Conservation (phyloP, 2,113 vertebrate species). For the Dicerorhinus sumatrensis region DNA sequence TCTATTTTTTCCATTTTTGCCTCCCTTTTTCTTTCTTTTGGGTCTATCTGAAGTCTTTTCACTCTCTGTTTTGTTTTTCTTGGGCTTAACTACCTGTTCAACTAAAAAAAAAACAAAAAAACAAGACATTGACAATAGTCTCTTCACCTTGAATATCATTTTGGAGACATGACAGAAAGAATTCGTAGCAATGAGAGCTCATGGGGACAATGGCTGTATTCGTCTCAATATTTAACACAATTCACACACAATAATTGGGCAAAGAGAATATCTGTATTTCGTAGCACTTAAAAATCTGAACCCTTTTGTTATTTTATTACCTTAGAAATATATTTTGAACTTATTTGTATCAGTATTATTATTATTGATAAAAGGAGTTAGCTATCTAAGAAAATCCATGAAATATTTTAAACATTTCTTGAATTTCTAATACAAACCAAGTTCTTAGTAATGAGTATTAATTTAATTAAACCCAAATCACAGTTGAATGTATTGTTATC, state of each 20-base stretch:
- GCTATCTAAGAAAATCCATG: background rate
- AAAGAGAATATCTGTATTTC: background rate
- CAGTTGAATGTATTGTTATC: background rate
- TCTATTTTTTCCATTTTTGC: conserved; percentile 81
- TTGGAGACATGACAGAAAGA: background rate
- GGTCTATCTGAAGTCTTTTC: conserved; percentile 85
- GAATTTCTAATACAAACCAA: conserved; percentile 23
- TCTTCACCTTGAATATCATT: background rate
- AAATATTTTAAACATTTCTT: conserved; percentile 32
- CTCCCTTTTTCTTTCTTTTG: conserved; percentile 84
- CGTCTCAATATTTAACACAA: background rate
- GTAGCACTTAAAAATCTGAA: background rate
- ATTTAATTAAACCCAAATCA: background rate
- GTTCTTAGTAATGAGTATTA: background rate
- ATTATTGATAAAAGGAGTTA: background rate
- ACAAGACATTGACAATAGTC: background rate
- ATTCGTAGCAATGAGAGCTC: background rate
- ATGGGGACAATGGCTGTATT: background rate
- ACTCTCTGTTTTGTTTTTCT: conserved; percentile 82
- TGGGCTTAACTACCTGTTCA: conserved; percentile 87
- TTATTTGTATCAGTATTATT: background rate
- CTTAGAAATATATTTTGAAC: background rate
- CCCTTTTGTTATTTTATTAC: background rate
- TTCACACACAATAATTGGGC: background rate
- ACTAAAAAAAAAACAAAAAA: conserved; percentile 81